Evolutionary conservation across 2,797 vertebrate species (phyloP).

Genomic region (Brachyalestes nurse): DNA sequence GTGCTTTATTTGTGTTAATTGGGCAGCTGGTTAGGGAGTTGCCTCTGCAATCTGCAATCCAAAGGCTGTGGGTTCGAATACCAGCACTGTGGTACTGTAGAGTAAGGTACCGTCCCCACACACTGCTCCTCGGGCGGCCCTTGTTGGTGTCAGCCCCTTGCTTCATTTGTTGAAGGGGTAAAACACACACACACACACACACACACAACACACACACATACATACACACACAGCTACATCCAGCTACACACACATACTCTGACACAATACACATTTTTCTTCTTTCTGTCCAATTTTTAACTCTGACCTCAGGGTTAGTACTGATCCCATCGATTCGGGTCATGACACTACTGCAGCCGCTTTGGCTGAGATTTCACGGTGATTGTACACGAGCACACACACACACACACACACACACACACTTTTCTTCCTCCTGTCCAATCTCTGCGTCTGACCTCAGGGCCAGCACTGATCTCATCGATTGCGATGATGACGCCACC

Average conservation of each 20-base stretch:
- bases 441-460: slow-evolving; percentile 26
- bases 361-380: neutral
- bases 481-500: slow-evolving; percentile 29
- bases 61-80: too few relatives aligned
- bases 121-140: too few relatives aligned
- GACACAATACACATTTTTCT: slow-evolving; percentile 20
- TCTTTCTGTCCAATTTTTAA: slow-evolving; percentile 28
- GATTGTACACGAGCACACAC: neutral
- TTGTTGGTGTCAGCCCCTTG: too few relatives aligned
- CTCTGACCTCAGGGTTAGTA: slow-evolving; percentile 25
- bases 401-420: neutral
- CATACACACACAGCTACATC: neutral
- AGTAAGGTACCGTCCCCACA: too few relatives aligned
- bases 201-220: neutral
- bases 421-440: too few relatives aligned
- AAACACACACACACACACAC: too few relatives aligned
- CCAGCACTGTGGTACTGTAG: too few relatives aligned
- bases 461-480: slow-evolving; percentile 8
- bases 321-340: slow-evolving; percentile 39
- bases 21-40: too few relatives aligned
- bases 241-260: neutral
- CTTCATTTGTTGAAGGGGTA: too few relatives aligned
- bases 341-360: slow-evolving; percentile 17
- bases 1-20: too few relatives aligned
- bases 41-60: too few relatives aligned